A percentile compares a stretch with the other conserved stretches of the same genome.
phyloP scores from a whole-genome alignment of 2,113 vertebrate species.

The Uria lomvia region DNA sequence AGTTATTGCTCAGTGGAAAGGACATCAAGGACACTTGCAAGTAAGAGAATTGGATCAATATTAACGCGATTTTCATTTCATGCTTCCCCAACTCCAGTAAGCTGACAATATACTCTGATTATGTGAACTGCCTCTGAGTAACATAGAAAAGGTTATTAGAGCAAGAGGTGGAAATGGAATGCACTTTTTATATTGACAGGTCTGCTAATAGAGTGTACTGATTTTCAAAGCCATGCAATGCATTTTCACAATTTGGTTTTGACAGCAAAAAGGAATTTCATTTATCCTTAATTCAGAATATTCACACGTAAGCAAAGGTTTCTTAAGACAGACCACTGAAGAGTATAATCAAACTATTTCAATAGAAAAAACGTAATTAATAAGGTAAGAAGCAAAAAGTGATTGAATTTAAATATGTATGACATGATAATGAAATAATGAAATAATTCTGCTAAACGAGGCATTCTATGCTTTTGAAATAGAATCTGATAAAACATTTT shows the following conservation, averaged over 20 bases:
- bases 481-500: constrained; percentile 6
- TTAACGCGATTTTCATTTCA: constrained; percentile 98
- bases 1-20: constrained; percentile 74
- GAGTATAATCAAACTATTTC: constrained; percentile 37
- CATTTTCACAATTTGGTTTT: constrained; percentile 72
- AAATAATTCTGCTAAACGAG: constrained; percentile 17
- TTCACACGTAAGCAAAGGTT: constrained; percentile 63
- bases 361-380: constrained; percentile 58
- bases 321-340: constrained; percentile 30
- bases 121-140: constrained; percentile 81
- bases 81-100: constrained; percentile 96
- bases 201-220: constrained; percentile 88
- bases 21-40: constrained; percentile 90
- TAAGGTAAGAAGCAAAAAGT: constrained; percentile 29
- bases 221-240: constrained; percentile 74
- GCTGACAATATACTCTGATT: constrained; percentile 90
- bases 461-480: constrained; percentile 42
- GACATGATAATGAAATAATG: constrained; percentile 37
- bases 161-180: constrained; percentile 82
- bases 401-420: constrained; percentile 50
- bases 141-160: constrained; percentile 88
- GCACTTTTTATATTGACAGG: constrained; percentile 93
- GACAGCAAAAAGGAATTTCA: constrained; percentile 71
- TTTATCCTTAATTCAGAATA: constrained; percentile 73
- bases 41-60: constrained; percentile 98